phyloP scores from a whole-genome alignment of 1,140 invertebrate genomes.

The Drosophila prosaltans region DNA sequence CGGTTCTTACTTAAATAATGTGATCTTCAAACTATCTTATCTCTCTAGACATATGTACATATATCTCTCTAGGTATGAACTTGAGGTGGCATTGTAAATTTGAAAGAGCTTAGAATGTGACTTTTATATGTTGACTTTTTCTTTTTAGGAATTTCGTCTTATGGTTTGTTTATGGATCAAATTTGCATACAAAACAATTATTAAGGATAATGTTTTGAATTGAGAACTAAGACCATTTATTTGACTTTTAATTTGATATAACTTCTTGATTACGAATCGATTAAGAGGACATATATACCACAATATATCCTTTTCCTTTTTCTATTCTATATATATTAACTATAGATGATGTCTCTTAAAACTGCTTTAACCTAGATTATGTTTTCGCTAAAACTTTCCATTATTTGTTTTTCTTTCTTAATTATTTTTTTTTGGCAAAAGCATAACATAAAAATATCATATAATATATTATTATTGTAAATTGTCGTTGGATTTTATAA shows the following conservation, averaged over 20 bases:
- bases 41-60: slow-evolving; percentile 5
- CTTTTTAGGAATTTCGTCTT: not conserved
- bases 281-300: too few relatives aligned
- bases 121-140: slow-evolving; percentile 27
- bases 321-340: not conserved
- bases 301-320: not conserved
- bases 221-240: too few relatives aligned
- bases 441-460: not conserved
- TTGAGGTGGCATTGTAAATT: slow-evolving; percentile 36
- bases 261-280: too few relatives aligned
- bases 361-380: not conserved
- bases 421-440: too few relatives aligned
- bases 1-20: slow-evolving; percentile 47
- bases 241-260: too few relatives aligned
- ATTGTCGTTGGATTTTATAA: slow-evolving; percentile 23
- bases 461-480: slow-evolving; percentile 20
- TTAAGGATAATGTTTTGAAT: too few relatives aligned
- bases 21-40: slow-evolving; percentile 26
- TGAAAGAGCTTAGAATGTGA: slow-evolving; percentile 23
- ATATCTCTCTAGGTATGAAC: slow-evolving; percentile 29
- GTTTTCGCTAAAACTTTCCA: slow-evolving; percentile 41
- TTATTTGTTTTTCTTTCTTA: slow-evolving; percentile 30
- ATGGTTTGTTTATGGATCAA: not conserved
- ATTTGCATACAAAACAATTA: too few relatives aligned
- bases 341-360: not conserved